Percentiles rank a stretch among this genome's conserved stretches.
Evolutionary conservation across 2,888 invertebrate species (phyloP).

Genomic region (Agriopis leucophaearia): DNA sequence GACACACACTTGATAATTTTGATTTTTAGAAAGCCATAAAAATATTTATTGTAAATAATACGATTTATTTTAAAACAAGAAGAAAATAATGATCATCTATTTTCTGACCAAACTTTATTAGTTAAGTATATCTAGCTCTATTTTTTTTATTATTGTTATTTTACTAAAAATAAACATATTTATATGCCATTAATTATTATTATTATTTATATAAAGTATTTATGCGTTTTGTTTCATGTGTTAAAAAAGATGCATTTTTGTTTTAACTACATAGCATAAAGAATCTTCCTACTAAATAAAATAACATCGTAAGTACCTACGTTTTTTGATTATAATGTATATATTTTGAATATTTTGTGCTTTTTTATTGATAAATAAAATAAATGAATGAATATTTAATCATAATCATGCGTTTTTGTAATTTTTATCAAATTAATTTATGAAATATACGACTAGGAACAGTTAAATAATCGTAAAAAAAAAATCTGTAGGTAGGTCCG

Average conservation of each 20-base stretch:
- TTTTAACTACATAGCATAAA: background rate
- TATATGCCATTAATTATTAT: background rate
- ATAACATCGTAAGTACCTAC: background rate
- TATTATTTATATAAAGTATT: background rate
- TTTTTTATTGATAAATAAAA: conserved; percentile 28
- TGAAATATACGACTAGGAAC: conserved; percentile 15
- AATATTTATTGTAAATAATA: no score
- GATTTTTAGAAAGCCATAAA: no score
- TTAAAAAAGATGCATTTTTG: background rate
- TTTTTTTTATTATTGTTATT: no score
- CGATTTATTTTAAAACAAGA: no score
- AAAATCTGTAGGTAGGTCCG: conserved; percentile 51
- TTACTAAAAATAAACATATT: no score
- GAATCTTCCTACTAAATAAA: background rate
- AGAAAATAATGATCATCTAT: no score
- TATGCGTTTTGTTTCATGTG: background rate
- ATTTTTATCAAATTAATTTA: conserved; percentile 17
- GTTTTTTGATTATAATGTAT: conserved; percentile 24
- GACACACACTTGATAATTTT: no score
- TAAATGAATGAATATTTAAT: conserved; percentile 6
- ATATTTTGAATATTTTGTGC: conserved; percentile 10
- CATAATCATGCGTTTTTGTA: conserved; percentile 6
- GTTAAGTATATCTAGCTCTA: no score
- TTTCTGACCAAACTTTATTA: no score
- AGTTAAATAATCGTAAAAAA: conserved; percentile 25